These are phyloP conservation scores for Numida meleagris DNA, from an alignment of 2,113 vertebrate genomes.

Conservation along the genomic window DNA sequence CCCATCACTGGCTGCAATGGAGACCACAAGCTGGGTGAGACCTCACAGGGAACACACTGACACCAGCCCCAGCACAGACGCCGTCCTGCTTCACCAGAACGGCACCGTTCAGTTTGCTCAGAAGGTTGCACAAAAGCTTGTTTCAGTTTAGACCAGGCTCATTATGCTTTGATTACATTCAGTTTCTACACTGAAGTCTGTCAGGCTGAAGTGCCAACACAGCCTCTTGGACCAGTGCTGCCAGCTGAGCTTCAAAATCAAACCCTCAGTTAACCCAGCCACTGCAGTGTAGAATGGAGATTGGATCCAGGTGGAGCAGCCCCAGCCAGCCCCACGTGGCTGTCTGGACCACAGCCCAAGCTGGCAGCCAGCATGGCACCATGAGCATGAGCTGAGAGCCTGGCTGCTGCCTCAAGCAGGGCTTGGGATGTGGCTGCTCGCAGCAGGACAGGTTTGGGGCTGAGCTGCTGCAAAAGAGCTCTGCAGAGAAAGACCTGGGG, in stretches of 20 bases:
- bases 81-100: rapidly evolving
- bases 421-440: neutral
- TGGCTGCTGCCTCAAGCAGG: neutral
- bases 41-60: neutral
- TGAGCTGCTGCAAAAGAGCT: neutral
- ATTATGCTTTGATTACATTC: neutral
- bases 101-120: rapidly evolving
- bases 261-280: neutral
- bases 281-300: neutral
- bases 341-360: neutral
- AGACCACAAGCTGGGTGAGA: neutral
- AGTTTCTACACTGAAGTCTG: neutral
- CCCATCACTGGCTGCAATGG: rapidly evolving
- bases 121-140: neutral
- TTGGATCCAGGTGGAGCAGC: neutral
- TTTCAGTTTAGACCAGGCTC: neutral
- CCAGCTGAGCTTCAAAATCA: neutral
- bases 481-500: neutral
- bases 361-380: neutral
- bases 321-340: neutral
- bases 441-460: neutral
- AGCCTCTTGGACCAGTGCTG: neutral
- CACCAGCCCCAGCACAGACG: neutral
- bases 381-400: neutral
- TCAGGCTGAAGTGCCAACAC: neutral